Evolutionary conservation across 2,797 vertebrate genomes (phyloP), one percentile per base, ranked within the genome.

Genomic region (Glossophaga mutica): DNA sequence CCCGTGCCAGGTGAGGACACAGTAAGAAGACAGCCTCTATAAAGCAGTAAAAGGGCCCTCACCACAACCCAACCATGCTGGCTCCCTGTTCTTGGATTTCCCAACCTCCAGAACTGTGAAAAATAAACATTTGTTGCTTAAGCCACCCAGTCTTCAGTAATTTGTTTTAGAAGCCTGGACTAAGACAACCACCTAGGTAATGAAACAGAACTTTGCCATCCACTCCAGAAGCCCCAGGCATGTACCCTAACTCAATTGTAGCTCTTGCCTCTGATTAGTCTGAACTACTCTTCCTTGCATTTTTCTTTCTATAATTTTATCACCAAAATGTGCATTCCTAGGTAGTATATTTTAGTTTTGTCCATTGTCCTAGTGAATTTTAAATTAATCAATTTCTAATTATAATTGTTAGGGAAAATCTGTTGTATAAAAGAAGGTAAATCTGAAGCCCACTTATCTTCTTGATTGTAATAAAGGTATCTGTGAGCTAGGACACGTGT

Each of bases 291-390:
- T 44, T 34, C 8, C 9, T 92, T 88, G 16, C 39, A 42, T 74
- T 91, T 91, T 93, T 83, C 62, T 65, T 65, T n/a, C 32, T 83
- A 57, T 70, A 82, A 44, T 59, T 91, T 92, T 42, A 32, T 83
- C 48, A 70, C 68, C 59, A 57, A 76, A 59, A 68, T 42, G 37
- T 83, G 12, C 77, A 59, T 92, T 67, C n/a, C 48, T 95, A 39
- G 32, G 65, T 59, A 65, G 29, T 68, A 29, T 39, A 71, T 24
- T 73, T 90, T 85, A 67, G 50, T 32, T 3, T 19, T 89, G 42
- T 34, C 24, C 34, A 37, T 78, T 78, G 83, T 52, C 34, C 71
- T 76, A 71, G 34, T 42, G 2, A 8, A 92, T 70, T 89, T 84
- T 62, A 78, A 92, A 46, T 71, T 16, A 68, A 48, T 81, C 34